Evolutionary conservation across 2,797 vertebrate genomes (phyloP).

Genomic region (Hemibagrus guttatus): DNA sequence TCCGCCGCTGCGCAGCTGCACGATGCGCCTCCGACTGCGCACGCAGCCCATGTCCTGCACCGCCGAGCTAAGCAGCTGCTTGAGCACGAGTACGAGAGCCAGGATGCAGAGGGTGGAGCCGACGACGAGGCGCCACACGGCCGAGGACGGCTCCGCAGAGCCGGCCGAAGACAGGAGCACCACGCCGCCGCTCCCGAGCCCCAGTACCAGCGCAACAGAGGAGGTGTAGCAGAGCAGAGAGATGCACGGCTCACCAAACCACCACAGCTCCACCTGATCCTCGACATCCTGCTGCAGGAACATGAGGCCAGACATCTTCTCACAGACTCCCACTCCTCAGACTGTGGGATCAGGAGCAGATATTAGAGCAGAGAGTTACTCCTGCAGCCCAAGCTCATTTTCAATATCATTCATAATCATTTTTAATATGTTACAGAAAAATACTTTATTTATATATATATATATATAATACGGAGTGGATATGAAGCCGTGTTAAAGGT

Average conservation of each 20-base stretch:
- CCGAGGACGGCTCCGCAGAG: conserved; percentile 74
- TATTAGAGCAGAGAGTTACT: neutral
- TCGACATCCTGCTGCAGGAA: conserved; percentile 75
- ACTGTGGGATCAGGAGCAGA: neutral
- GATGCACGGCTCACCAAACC: conserved; percentile 88
- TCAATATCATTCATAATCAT: neutral
- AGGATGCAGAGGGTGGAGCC: conserved; percentile 89
- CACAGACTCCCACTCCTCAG: neutral
- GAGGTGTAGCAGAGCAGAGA: conserved; percentile 87
- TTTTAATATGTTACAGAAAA: too few species aligned
- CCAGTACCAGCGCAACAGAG: conserved; percentile 87
- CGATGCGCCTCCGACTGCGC: conserved; percentile 81
- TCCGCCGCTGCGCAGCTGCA: conserved; percentile 89
- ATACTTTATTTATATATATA: too few species aligned
- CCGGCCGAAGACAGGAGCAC: conserved; percentile 85
- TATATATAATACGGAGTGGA: neutral
- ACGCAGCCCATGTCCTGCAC: conserved; percentile 99
- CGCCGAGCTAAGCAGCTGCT: conserved; percentile 95
- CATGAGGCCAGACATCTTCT: conserved; percentile 74
- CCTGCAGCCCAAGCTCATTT: neutral
- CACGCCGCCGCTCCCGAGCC: conserved; percentile 87
- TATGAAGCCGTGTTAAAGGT: neutral
- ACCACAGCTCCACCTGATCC: conserved; percentile 94
- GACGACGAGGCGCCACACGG: conserved; percentile 88
- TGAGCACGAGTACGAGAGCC: conserved; percentile 87